A percentile compares a stretch with the other conserved stretches of the same genome.
Conservation (phyloP, 1,140 invertebrate species). For the Cydia fagiglandana region DNA sequence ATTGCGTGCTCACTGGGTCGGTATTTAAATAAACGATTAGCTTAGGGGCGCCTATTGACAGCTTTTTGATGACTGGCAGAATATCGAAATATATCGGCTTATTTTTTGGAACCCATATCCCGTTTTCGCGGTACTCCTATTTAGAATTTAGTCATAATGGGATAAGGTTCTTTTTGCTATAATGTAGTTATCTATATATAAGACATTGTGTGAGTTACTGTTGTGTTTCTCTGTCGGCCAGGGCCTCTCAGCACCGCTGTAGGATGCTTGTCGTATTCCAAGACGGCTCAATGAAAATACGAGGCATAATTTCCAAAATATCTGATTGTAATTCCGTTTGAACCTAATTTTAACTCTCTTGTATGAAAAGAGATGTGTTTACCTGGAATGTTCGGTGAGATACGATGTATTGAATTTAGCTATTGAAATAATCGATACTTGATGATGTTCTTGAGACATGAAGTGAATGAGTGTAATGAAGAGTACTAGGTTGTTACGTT, state of each 20-base stretch:
- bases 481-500: too few relatives aligned
- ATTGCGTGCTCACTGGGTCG: slow-evolving; percentile 38
- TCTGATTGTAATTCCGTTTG: neutral
- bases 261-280: neutral
- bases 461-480: neutral
- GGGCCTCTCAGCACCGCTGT: neutral
- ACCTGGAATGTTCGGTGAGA: neutral
- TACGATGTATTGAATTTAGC: neutral
- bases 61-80: slow-evolving; percentile 65
- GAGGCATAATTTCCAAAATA: neutral
- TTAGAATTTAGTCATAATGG: neutral
- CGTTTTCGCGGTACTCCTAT: slow-evolving; percentile 15
- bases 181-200: neutral
- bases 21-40: slow-evolving; percentile 43
- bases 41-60: slow-evolving; percentile 53
- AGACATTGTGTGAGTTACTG: neutral
- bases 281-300: slow-evolving; percentile 20
- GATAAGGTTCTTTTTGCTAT: neutral
- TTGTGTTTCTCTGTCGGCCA: slow-evolving; percentile 5
- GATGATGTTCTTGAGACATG: neutral
- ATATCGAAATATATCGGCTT: slow-evolving; percentile 48
- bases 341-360: neutral
- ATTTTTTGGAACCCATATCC: slow-evolving; percentile 19
- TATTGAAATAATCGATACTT: neutral
- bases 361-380: neutral